Evolutionary conservation across 2,113 vertebrate genomes (phyloP), one percentile per base, ranked within the genome.

Genomic region (Theristicus caerulescens): DNA sequence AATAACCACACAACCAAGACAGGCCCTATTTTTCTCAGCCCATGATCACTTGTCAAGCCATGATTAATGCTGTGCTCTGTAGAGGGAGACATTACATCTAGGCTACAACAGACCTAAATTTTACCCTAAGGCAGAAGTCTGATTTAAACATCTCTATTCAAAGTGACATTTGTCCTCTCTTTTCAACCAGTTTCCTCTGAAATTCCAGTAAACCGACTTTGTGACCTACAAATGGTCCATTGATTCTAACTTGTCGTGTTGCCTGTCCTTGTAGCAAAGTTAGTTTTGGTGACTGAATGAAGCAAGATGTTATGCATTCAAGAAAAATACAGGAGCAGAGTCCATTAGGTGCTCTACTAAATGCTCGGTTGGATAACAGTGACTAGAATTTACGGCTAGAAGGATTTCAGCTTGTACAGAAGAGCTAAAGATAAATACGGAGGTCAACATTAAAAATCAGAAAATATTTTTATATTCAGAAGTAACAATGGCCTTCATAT

Each of bases 111-210:
- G 97, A 98, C 98, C 98, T 97, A 98, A 98, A 98, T 98, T 98
- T 98, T 96, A 98, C 98, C 99, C 98, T 98, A 79, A 97, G 98
- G 98, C 98, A 98, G 96, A 97, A 98, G 97, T 98, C 98, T 98
- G 98, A 98, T 98, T 98, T 98, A 98, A 98, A 98, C 98, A 98
- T 98, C 98, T 99, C 98, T 98, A 97, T 98, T 98, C 97, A 97
- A 97, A 98, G 97, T 98, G 98, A 98, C 98, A 98, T 98, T 98
- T 98, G 98, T 99, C 98, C 98, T 98, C 97, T 97, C 97, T 98
- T 99, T 98, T 98, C 98, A 98, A 98, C 97, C 97, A 96, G 96
- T 98, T 99, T 98, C 97, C 97, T 98, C 97, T 98, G 97, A 98
- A 99, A 98, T 98, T 98, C 98, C 97, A 98, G 97, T 96, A 96